Evolutionary conservation across 2,797 vertebrate genomes (phyloP).

Genomic region (Mallotus villosus): DNA sequence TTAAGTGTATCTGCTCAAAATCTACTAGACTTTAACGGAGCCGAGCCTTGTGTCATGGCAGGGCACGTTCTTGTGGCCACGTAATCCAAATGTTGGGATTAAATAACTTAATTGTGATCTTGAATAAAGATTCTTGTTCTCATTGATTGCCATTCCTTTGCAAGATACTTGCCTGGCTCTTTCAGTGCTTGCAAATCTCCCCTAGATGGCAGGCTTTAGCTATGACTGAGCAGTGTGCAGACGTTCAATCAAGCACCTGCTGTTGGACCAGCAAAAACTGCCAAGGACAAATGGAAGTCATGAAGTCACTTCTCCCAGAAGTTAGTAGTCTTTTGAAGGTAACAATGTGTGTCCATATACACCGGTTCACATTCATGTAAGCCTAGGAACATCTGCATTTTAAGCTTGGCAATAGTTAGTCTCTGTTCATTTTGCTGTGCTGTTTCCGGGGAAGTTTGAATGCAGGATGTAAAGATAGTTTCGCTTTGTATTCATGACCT

Average conservation of each 20-base stretch:
- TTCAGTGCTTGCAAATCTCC: conserved; percentile 2
- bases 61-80: too few species aligned
- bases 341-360: not conserved
- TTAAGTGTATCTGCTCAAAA: too few species aligned
- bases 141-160: too few species aligned
- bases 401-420: not conserved
- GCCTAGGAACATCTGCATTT: not conserved
- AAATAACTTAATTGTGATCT: too few species aligned
- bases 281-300: not conserved
- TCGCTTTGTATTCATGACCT: conserved; percentile 9
- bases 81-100: too few species aligned
- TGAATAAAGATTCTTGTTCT: too few species aligned
- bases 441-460: conserved; percentile 9
- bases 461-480: conserved; percentile 30
- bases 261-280: conserved; percentile 1
- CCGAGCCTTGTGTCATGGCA: too few species aligned
- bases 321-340: not conserved
- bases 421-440: not conserved
- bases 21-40: too few species aligned
- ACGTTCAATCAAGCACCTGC: conserved; percentile 8
- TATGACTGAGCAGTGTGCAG: not conserved
- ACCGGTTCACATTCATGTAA: not conserved
- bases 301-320: not conserved
- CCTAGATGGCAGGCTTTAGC: conserved; percentile 42
- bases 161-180: too few species aligned